Evolutionary conservation across 2,113 vertebrate species (phyloP).

Genomic region (Cynocephalus volans): DNA sequence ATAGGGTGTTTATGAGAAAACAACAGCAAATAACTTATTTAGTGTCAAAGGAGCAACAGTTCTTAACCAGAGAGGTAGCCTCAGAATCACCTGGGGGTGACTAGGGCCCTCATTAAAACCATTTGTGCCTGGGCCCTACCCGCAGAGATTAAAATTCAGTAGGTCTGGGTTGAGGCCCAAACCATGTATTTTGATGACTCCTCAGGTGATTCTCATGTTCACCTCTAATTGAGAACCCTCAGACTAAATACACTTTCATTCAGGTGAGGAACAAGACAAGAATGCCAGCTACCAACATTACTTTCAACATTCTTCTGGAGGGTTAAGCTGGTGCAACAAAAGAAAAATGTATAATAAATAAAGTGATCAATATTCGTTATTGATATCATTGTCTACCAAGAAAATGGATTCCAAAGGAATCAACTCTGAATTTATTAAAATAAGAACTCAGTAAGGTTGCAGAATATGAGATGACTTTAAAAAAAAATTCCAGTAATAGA

Average conservation of each 20-base stretch:
- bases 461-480: constrained; percentile 46
- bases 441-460: neutral
- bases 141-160: neutral
- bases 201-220: neutral
- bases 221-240: constrained; percentile 23
- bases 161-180: neutral
- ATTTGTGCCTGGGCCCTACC: neutral
- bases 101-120: constrained; percentile 36
- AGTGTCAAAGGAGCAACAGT: neutral
- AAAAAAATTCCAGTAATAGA: constrained; percentile 36
- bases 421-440: constrained; percentile 56
- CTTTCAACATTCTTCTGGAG: constrained; percentile 10
- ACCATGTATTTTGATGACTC: neutral
- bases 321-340: constrained; percentile 13
- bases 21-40: neutral
- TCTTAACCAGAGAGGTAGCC: neutral
- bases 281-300: neutral
- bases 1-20: constrained; percentile 10
- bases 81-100: neutral
- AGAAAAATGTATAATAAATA: constrained; percentile 38
- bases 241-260: neutral
- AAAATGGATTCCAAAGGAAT: neutral
- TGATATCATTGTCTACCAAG: constrained; percentile 12
- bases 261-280: constrained; percentile 18
- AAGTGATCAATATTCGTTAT: neutral